Evolutionary conservation across 2,113 vertebrate genomes (phyloP).

Genomic region (human): DNA sequence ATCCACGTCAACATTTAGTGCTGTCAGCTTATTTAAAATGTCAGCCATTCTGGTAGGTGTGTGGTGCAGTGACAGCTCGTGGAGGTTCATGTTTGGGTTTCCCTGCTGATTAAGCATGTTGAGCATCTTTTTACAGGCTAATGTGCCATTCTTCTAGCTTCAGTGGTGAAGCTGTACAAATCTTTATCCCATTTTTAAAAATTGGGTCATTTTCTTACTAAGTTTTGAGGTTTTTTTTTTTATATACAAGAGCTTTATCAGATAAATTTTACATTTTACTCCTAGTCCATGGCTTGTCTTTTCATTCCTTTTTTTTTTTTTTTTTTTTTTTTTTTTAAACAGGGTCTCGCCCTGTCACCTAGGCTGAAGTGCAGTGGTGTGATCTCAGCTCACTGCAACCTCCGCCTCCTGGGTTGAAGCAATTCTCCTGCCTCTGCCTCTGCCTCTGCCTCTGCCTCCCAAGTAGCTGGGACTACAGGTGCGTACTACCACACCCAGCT

Average conservation of each 20-base stretch:
- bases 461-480: too few species aligned
- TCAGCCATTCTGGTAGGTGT: background rate
- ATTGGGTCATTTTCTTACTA: background rate
- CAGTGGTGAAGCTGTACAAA: background rate
- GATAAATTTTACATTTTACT: background rate
- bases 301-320: background rate
- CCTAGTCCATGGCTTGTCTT: background rate
- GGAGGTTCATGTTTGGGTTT: too few species aligned
- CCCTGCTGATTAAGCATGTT: background rate
- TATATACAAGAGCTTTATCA: background rate
- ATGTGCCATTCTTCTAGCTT: background rate
- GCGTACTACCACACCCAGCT: too few species aligned
- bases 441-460: too few species aligned
- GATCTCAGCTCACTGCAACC: too few species aligned
- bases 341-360: too few species aligned
- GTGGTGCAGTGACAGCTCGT: background rate
- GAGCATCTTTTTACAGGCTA: background rate
- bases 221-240: background rate
- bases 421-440: too few species aligned
- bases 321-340: background rate
- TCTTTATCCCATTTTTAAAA: background rate
- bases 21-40: background rate
- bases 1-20: background rate
- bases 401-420: too few species aligned
- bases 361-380: too few species aligned